Percentiles rank a stretch among this genome's conserved stretches.
phyloP scores from a whole-genome alignment of 1,140 invertebrate genomes.

The Polypedilum vanderplanki region DNA sequence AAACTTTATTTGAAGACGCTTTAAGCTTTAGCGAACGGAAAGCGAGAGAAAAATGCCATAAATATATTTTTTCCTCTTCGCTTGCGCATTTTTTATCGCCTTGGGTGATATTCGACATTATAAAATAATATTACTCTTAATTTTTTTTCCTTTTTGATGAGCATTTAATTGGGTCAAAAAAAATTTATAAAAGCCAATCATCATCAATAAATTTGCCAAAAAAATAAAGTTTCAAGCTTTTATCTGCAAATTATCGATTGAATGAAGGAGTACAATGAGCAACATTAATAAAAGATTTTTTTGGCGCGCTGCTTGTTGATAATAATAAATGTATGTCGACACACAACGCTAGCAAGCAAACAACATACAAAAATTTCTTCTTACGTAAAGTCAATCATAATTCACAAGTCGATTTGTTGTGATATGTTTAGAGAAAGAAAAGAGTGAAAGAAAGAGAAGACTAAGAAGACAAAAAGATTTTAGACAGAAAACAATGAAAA shows the following conservation, averaged over 20 bases:
- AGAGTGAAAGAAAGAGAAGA: neutral
- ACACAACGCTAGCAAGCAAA: neutral
- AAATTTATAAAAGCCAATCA: no score
- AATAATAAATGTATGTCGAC: neutral
- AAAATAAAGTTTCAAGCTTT: no score
- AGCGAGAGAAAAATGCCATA: neutral
- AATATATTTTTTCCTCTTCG: neutral
- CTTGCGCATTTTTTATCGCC: neutral
- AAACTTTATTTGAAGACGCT: conserved; percentile 21
- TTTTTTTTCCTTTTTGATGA: neutral
- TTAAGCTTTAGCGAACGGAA: neutral
- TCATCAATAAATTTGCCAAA: no score
- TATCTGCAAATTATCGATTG: no score
- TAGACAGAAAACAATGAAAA: conserved; percentile 1
- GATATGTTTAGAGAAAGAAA: neutral
- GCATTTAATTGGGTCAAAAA: no score
- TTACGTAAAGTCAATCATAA: conserved; percentile 14
- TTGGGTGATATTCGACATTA: conserved; percentile 7
- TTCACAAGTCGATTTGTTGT: conserved; percentile 7
- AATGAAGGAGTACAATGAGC: neutral
- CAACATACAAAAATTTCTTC: neutral
- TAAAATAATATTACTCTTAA: neutral
- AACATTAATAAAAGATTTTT: conserved; percentile 10
- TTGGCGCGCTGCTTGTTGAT: neutral
- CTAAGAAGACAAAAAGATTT: neutral